phyloP scores from a whole-genome alignment of 2,797 vertebrate species.

The Eleutherodactylus coqui region DNA sequence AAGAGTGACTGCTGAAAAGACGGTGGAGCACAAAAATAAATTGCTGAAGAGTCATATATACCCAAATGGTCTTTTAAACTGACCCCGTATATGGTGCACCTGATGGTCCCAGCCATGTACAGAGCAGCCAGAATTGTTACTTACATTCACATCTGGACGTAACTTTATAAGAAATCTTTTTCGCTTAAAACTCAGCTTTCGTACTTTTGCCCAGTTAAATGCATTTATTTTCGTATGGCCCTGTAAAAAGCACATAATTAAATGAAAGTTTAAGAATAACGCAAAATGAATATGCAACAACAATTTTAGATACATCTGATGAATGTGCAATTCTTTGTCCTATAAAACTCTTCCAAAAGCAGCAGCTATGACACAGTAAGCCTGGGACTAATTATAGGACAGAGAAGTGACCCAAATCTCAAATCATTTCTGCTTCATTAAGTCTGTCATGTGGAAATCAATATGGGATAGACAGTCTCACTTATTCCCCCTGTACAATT shows the following conservation, averaged over 20 bases:
- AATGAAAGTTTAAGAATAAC: neutral
- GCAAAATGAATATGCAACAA: neutral
- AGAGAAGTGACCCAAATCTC: no score
- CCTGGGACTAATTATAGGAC: no score
- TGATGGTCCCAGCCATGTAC: neutral
- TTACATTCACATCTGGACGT: constrained; percentile 91
- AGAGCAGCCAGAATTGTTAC: constrained; percentile 65
- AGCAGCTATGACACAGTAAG: no score
- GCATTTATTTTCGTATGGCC: constrained; percentile 95
- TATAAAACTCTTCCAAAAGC: no score
- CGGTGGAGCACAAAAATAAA: neutral
- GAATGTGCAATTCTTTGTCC: neutral
- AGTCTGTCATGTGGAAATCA: no score
- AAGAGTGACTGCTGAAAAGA: no score
- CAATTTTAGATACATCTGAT: neutral
- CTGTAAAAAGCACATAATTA: constrained; percentile 70
- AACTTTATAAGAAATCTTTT: constrained; percentile 97
- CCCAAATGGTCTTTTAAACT: neutral
- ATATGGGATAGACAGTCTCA: no score
- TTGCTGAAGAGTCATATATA: neutral
- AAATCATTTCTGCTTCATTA: neutral
- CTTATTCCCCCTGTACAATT: no score
- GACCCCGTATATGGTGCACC: neutral
- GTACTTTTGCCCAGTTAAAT: constrained; percentile 98
- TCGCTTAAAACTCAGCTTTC: constrained; percentile 98